phyloP scores from a whole-genome alignment of 2,797 vertebrate genomes.

The Cynodonichthys magdalenae region DNA sequence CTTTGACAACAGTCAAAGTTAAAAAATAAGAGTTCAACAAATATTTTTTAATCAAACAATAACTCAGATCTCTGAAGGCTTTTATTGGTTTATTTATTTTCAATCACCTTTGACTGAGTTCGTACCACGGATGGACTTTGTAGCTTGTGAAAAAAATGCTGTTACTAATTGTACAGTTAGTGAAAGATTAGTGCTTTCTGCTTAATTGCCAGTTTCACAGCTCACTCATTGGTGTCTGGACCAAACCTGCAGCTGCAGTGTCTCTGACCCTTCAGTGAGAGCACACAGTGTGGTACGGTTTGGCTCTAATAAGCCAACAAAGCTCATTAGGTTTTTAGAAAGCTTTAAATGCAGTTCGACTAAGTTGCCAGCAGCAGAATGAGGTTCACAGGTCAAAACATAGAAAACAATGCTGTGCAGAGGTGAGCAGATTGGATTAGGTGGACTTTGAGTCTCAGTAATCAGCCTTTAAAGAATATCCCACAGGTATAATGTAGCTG shows the following conservation, averaged over 20 bases:
- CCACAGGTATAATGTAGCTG: conserved; percentile 7
- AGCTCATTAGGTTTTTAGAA: neutral
- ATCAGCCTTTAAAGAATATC: conserved; percentile 30
- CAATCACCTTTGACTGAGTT: neutral
- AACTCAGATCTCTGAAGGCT: neutral
- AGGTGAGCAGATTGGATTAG: conserved; percentile 35
- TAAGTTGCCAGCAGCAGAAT: neutral
- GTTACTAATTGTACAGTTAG: conserved; percentile 24
- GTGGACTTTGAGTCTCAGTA: conserved; percentile 51
- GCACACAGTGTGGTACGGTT: neutral
- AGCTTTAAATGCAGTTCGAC: neutral
- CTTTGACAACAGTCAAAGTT: too few species aligned
- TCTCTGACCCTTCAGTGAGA: neutral
- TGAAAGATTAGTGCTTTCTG: conserved; percentile 21
- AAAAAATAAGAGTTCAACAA: too few species aligned
- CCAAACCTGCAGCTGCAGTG: conserved; percentile 14
- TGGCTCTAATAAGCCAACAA: neutral
- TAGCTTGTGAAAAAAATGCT: neutral
- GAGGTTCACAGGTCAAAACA: conserved; percentile 24
- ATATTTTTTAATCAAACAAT: neutral
- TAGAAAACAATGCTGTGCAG: conserved; percentile 38
- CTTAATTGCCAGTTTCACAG: conserved; percentile 20
- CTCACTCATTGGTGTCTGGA: conserved; percentile 7
- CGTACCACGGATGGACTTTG: conserved; percentile 2
- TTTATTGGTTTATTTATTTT: neutral